A percentile compares a stretch with the other conserved stretches of the same genome.
These are phyloP conservation scores for Daphoenositta chrysoptera DNA, from an alignment of 2,113 vertebrate genomes.

Conservation along the genomic window DNA sequence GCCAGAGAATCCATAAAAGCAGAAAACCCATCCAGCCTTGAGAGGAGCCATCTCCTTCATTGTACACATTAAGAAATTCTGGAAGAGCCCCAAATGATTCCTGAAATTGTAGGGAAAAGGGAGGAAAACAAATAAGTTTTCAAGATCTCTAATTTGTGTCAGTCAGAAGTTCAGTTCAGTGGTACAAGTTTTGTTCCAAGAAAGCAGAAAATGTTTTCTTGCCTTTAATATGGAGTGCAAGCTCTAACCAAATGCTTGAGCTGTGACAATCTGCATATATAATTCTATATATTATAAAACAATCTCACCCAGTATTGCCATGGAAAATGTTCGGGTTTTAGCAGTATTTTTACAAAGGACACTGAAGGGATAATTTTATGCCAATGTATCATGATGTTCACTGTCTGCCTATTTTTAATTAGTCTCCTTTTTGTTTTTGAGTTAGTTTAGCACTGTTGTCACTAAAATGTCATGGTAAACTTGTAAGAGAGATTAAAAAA, in stretches of 20 bases:
- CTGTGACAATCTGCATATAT: neutral
- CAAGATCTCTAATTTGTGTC: neutral
- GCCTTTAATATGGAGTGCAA: neutral
- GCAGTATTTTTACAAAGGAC: slow-evolving; percentile 42
- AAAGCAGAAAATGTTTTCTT: neutral
- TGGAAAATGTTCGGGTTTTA: slow-evolving; percentile 21
- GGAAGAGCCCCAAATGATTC: neutral
- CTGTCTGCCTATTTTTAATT: slow-evolving; percentile 62
- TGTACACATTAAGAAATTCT: neutral
- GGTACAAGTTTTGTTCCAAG: neutral
- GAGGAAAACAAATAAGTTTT: neutral
- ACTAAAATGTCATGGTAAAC: slow-evolving; percentile 67
- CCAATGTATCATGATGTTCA: slow-evolving; percentile 26
- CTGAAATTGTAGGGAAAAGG: neutral
- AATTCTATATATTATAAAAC: slow-evolving; percentile 7
- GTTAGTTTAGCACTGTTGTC: slow-evolving; percentile 56
- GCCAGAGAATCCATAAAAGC: neutral
- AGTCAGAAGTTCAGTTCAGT: neutral
- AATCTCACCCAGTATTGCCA: slow-evolving; percentile 47
- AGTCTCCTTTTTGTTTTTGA: slow-evolving; percentile 44
- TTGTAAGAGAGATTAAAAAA: slow-evolving; percentile 62
- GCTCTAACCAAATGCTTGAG: neutral
- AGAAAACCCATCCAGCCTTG: neutral
- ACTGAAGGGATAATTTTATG: slow-evolving; percentile 50
- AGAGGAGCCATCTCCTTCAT: neutral